phyloP scores from a whole-genome alignment of 2,113 vertebrate genomes.

The Puntigrus tetrazona region DNA sequence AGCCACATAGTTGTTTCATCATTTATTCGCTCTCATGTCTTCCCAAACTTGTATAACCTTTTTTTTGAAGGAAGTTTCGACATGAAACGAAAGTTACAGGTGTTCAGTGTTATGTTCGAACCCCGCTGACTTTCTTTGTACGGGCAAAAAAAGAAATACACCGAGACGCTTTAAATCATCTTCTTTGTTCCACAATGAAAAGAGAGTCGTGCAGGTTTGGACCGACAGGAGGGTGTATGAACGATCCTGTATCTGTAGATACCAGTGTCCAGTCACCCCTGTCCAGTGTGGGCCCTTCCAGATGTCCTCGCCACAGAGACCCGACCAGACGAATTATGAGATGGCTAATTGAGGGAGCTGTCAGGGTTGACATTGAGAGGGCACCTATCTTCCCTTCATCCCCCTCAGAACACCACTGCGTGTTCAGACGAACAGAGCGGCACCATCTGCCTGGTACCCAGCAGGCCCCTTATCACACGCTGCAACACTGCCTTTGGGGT shows the following conservation, averaged over 20 bases:
- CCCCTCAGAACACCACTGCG: constrained; percentile 48
- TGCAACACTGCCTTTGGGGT: not conserved
- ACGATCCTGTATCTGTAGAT: constrained; percentile 2
- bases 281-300: constrained; percentile 33
- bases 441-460: constrained; percentile 52
- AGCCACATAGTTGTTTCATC: not conserved
- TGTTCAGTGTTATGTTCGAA: not conserved
- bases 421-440: constrained; percentile 32
- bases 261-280: constrained; percentile 1
- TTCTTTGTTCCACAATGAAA: not conserved
- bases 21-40: not conserved
- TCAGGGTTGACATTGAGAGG: constrained; percentile 56
- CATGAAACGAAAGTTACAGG: not conserved
- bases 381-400: constrained; percentile 44
- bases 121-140: not conserved
- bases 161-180: not conserved
- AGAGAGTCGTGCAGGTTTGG: not conserved
- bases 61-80: not conserved
- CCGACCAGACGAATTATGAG: constrained; percentile 47
- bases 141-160: not conserved
- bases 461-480: constrained; percentile 35
- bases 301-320: constrained; percentile 46
- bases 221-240: not conserved
- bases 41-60: not conserved
- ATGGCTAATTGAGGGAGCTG: constrained; percentile 44